Percentiles rank a stretch among this genome's conserved stretches.
Conservation (phyloP, 2,888 invertebrate genomes). For the Meghimatium bilineatum region DNA sequence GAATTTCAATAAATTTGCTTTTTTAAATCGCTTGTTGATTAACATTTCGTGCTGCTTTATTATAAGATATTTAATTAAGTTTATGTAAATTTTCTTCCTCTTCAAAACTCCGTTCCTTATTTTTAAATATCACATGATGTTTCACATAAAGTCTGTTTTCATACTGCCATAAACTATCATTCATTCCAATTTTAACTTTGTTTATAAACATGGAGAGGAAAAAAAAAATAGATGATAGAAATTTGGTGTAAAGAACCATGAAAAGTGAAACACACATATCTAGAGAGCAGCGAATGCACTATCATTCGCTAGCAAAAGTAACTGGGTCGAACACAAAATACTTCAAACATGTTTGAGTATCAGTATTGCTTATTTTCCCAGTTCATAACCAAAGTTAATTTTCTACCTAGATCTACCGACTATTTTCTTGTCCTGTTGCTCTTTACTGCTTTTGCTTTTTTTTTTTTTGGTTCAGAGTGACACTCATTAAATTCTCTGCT, state of each 20-base stretch:
- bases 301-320: not conserved
- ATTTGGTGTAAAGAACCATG: slow-evolving; percentile 13
- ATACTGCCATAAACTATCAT: not conserved
- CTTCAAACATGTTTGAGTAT: not conserved
- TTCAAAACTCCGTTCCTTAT: too few species aligned
- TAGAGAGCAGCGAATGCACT: not conserved
- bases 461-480: not conserved
- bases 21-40: too few species aligned
- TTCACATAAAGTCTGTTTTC: not conserved
- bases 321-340: not conserved
- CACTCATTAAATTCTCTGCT: slow-evolving; percentile 30
- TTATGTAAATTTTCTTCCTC: too few species aligned
- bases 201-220: not conserved
- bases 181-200: not conserved
- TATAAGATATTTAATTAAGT: too few species aligned
- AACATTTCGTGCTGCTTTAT: too few species aligned
- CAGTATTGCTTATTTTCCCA: slow-evolving; percentile 4
- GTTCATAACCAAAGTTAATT: not conserved
- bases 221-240: slow-evolving; percentile 5
- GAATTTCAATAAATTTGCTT: too few species aligned
- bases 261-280: not conserved
- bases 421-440: not conserved
- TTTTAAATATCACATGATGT: too few species aligned
- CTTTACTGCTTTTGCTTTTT: not conserved
- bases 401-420: not conserved